phyloP scores from a whole-genome alignment of 2,113 vertebrate genomes.

The Thunnus thynnus region DNA sequence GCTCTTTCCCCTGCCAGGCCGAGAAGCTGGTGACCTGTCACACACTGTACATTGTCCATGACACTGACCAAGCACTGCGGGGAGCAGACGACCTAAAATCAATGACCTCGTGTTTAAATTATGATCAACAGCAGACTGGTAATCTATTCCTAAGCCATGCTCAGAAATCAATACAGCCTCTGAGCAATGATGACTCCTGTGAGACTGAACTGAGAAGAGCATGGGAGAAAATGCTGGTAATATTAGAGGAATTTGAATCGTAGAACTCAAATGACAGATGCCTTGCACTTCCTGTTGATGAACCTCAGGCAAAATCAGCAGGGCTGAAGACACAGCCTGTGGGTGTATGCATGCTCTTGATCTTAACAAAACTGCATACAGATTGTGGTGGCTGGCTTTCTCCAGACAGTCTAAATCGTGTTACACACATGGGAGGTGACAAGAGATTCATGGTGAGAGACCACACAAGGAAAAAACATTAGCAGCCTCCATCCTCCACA shows the following conservation, averaged over 20 bases:
- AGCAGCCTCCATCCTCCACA: background rate
- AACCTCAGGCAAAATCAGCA: constrained; percentile 49
- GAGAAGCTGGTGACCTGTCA: constrained; percentile 41
- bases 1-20: constrained; percentile 31
- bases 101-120: constrained; percentile 48
- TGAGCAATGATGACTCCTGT: constrained; percentile 18
- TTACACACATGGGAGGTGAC: constrained; percentile 16
- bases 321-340: constrained; percentile 36
- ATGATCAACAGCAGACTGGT: constrained; percentile 30
- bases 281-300: constrained; percentile 14
- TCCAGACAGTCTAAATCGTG: constrained; percentile 40
- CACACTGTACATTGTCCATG: constrained; percentile 29
- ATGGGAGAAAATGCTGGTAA: background rate
- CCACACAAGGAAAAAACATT: constrained; percentile 14
- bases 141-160: constrained; percentile 38
- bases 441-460: constrained; percentile 20
- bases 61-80: constrained; percentile 37
- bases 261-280: background rate
- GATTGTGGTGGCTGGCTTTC: constrained; percentile 25
- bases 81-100: constrained; percentile 33
- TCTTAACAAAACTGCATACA: constrained; percentile 24
- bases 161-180: constrained; percentile 30
- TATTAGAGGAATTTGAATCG: constrained; percentile 3
- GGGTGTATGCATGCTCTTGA: constrained; percentile 16
- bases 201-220: constrained; percentile 1